These are phyloP conservation scores for Melitaea athalia DNA, from an alignment of 2,888 invertebrate species.

Conservation along the genomic window DNA sequence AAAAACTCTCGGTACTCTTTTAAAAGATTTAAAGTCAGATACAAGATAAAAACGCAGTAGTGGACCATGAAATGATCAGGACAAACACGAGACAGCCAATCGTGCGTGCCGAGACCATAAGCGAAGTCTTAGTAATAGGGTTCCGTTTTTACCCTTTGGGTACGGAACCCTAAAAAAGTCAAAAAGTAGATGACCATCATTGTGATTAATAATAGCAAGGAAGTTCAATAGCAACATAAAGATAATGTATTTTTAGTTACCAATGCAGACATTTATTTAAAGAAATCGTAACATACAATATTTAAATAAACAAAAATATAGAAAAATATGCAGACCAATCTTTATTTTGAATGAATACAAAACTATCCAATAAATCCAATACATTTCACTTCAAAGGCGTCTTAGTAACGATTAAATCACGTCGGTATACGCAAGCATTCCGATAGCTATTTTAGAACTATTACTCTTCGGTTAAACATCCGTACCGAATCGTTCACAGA, in stretches of 20 bases:
- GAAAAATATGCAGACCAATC: background rate
- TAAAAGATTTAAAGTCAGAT: too few relatives aligned
- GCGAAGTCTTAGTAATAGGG: too few relatives aligned
- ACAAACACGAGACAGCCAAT: too few relatives aligned
- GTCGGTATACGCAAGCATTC: constrained; percentile 18
- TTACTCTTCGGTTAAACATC: constrained; percentile 15
- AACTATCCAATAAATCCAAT: background rate
- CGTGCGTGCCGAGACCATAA: too few relatives aligned
- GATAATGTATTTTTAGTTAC: background rate
- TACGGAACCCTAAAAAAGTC: too few relatives aligned
- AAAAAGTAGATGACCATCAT: background rate
- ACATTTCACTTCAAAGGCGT: background rate
- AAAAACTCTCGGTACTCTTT: too few relatives aligned
- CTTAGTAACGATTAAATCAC: constrained; percentile 8
- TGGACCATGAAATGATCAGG: too few relatives aligned
- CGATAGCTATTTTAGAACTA: constrained; percentile 16
- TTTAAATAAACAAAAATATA: constrained; percentile 1
- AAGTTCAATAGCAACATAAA: background rate
- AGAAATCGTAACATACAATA: background rate
- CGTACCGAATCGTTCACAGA: constrained; percentile 1
- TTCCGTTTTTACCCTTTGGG: too few relatives aligned
- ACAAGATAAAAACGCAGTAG: too few relatives aligned
- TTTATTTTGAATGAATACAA: background rate
- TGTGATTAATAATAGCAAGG: background rate
- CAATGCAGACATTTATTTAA: background rate